Base-by-base conservation (phyloP, 2,113 vertebrate species). In the Scomber scombrus region DNA sequence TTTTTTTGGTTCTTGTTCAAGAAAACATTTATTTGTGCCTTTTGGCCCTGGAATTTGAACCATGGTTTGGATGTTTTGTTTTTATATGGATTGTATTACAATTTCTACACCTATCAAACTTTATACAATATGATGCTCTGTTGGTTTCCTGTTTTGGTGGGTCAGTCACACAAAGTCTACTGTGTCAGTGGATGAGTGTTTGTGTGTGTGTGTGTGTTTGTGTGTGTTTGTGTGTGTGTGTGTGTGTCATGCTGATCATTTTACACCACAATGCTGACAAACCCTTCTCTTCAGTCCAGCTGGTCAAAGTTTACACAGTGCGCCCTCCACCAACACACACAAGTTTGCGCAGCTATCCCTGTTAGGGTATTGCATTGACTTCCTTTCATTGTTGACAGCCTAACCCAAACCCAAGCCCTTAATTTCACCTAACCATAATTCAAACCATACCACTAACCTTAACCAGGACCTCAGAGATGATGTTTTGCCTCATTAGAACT, bases 261-360 rank as follows among this genome's bases (percentile, higher is more conserved):
- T 91, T 68, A 76, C 86, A 87, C 82, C 50, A 52, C 56, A 67
- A 19, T 81, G 80, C 74, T 78, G 61, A 70, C 73, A 75, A 60
- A 74, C 68, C 72, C 51, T 52, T 82, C 21, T 77, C 70, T 73
- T 82, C 62, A 52, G 40, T 70, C 66, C 92, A 89, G 86, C 89
- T 88, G 89, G 77, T 88, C 81, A 89, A 90, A 90, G 87, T 84
- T 80, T 80, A 85, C 57, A 88, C 47, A 81, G 46, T 14, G 40
- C 62, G 43, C 61, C 68, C 77, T 69, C 58, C 68, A 76, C 72
- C 74, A 65, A 78, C 52, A 64, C 71, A 63, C 49, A 69, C 51
- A 64, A 75, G 55, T 31, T 60, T 58, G 62, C 60, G 54, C 65
- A 60, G 50, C 23, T 26, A 26, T 26, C 23, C 23, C 23, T 26